These are phyloP conservation scores for Trachelus troglodyta DNA, from an alignment of 2,888 invertebrate genomes.

Conservation along the genomic window DNA sequence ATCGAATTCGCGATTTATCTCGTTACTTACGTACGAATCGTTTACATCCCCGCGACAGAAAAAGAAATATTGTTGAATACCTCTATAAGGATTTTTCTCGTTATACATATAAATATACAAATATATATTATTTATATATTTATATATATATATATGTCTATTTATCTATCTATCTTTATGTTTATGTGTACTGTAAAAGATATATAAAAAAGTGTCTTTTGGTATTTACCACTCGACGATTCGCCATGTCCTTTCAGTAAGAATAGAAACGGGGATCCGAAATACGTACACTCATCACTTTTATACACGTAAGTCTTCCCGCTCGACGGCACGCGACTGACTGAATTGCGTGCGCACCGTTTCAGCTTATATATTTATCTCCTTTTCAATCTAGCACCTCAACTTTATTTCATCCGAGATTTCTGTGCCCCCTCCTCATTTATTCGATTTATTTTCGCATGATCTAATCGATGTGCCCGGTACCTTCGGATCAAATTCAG, in stretches of 20 bases:
- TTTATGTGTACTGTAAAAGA: constrained; percentile 34
- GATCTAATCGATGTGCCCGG: neutral
- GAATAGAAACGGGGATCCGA: neutral
- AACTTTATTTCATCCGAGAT: neutral
- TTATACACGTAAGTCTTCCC: neutral
- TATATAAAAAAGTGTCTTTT: constrained; percentile 47
- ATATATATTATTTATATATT: neutral
- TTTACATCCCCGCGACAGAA: neutral
- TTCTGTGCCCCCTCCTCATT: neutral
- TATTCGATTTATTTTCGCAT: neutral
- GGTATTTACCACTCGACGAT: constrained; percentile 26
- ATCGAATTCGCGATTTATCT: neutral
- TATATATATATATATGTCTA: neutral
- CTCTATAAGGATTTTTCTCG: neutral
- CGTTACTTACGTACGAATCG: neutral
- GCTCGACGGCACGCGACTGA: neutral
- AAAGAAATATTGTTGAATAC: neutral
- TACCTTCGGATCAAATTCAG: neutral
- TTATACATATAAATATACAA: neutral
- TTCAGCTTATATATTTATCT: neutral
- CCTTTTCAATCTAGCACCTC: neutral
- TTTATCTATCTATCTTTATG: neutral
- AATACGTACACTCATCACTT: neutral
- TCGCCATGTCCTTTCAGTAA: neutral
- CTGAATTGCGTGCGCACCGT: neutral